Conservation (phyloP, 2,797 vertebrate genomes). For the Acanthurus tractus region DNA sequence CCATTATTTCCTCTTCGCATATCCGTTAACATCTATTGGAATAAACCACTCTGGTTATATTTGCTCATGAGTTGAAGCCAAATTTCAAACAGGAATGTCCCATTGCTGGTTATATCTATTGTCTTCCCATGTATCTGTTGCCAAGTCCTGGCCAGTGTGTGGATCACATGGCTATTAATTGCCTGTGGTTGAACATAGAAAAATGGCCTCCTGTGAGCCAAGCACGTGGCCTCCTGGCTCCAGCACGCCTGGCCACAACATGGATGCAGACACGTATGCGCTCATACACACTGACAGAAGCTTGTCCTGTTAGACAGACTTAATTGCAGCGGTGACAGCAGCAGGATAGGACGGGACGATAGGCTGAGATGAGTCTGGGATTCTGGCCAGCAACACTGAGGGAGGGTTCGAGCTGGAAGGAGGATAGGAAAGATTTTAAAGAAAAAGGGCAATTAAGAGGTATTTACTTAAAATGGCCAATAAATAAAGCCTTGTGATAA, state of each 20-base stretch:
- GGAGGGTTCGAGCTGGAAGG: conserved; percentile 30
- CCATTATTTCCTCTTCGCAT: conserved; percentile 28
- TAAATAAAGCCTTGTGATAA: conserved; percentile 63
- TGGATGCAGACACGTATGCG: conserved; percentile 33
- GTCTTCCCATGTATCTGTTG: conserved; percentile 39
- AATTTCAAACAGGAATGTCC: conserved; percentile 48
- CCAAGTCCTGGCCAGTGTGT: conserved; percentile 54
- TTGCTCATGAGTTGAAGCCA: conserved; percentile 28
- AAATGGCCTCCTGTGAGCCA: conserved; percentile 67
- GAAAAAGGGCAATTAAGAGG: conserved; percentile 54
- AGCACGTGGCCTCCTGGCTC: conserved; percentile 79
- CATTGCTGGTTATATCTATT: conserved; percentile 49
- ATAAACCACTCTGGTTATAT: conserved; percentile 33
- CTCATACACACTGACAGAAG: conserved; percentile 65
- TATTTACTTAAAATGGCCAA: conserved; percentile 63
- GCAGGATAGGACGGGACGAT: conserved; percentile 54
- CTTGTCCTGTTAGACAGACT: conserved; percentile 69
- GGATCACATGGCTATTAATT: conserved; percentile 67
- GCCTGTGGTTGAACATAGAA: conserved; percentile 65
- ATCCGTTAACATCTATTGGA: conserved; percentile 44
- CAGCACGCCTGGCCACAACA: conserved; percentile 67
- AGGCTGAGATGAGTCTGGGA: conserved; percentile 64
- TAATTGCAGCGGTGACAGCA: conserved; percentile 77
- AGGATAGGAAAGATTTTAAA: conserved; percentile 60
- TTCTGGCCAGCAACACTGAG: conserved; percentile 54